Base-by-base conservation (phyloP, 2,888 invertebrate genomes). In the Acrocyrtus sp. region DNA sequence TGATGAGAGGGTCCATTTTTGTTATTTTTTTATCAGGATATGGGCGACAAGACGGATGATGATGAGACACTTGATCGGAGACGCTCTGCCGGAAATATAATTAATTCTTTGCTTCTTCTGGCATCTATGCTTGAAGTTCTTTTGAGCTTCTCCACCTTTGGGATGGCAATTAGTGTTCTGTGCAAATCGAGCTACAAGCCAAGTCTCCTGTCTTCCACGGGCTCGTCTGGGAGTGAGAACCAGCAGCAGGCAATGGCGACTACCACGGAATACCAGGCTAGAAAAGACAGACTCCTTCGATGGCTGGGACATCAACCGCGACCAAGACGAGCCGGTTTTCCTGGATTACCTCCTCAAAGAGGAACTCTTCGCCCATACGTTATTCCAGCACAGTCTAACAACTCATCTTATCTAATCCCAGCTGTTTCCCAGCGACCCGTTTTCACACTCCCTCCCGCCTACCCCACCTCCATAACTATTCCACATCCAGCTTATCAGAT, bases 291-390 rank as follows among this genome's bases (percentile, higher is more conserved):
- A 8, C 67, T 79, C 3, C 66, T 79, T 17, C 68, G 76, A 17
- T 79, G 79, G 80, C 47, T 80, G 34, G 77, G 78, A 10, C 74
- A 79, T 62, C 77, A 78, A 39, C 54, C 74, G 15, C 61, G 70
- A 2, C n/a, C n/a, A n/a, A n/a, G n/a, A n/a, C 53, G 65, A 21
- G 1, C 22, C 29, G 34, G 22, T 5, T 56, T 65, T 24, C 34
- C 54, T 1, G 65, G 65, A 34, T 56, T 65, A 21, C 65, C 65
- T n/a, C 65, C 50, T 19, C 56, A 54, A 8, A 50, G 65, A 27
- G 65, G 65, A 6, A 48, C 54, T 17, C 45, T 48, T 26, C 56
- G 65, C 6, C 65, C 65, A 6, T 65, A 65, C n/a, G 65, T 65
- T 1, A 65, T 65, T 8, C 65, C 65, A 1, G 65, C 65, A 1